Base-by-base conservation (phyloP, 2,797 vertebrate genomes). In the Enteromius afrohamiltoni region DNA sequence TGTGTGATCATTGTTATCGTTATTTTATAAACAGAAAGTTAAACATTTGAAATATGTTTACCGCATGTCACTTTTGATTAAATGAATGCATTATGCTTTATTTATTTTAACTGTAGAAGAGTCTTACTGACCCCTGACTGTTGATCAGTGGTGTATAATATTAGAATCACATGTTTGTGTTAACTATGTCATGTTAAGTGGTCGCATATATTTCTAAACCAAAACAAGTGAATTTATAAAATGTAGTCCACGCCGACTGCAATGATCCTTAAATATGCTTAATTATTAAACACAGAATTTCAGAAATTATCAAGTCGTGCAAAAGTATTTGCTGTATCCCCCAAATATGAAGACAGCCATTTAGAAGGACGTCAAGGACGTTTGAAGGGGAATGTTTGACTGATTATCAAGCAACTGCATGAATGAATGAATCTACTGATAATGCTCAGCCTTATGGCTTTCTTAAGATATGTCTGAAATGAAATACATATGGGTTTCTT, bases 401-500 rank as follows among this genome's bases (percentile, higher is more conserved):
- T 62, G 74, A 45, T 60, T 6, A 62, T 60, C 55, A 19, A 3
- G 21, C 37, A 77, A 7, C 47, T 69, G 40, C 31, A 37, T 75
- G 29, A 77, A 77, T 75, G 29, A 77, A 77, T 23, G 29, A 37
- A 49, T 31, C 19, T 34, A 16, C 69, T 45, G 42, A 62, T 70
- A 51, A 37, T 55, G 19, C 77, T 71, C 53, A 70, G 67, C 65
- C 49, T 49, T 31, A 42, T 69, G 29, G 47, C 34, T 17, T 49
- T 51, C 13, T 65, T 55, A 0, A 67, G 74, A 60, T 80, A 75
- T 51, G 70, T 64, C 23, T 81, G 70, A 83, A 83, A 76, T 49
- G 53, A 80, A 80, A 68, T 51, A 47, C 81, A 77, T 62, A 81
- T 84, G 87, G 19, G 45, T 68, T 82, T 81, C 64, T 65, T 60